Evolutionary conservation across 2,113 vertebrate genomes (phyloP).

Genomic region (Canis aureus): DNA sequence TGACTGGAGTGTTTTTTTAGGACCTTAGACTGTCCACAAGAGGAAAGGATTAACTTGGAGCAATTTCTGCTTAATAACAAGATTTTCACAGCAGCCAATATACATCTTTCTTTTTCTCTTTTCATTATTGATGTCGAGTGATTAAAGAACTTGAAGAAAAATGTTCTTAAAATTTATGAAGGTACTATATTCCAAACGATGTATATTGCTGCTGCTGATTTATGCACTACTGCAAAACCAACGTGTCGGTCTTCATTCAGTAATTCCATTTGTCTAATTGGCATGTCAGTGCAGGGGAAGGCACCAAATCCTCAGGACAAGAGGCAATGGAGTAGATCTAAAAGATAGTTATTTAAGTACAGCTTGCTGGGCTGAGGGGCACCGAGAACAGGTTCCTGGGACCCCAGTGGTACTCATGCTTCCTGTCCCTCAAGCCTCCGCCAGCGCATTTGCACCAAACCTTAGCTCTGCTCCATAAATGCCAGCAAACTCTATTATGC

Average conservation of each 20-base stretch:
- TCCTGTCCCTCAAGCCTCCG: not conserved
- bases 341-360: not conserved
- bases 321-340: fast-evolving
- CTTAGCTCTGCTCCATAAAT: not conserved
- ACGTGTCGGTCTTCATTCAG: no score
- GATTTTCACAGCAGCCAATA: not conserved
- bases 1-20: not conserved
- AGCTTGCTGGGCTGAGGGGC: not conserved
- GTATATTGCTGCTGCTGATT: not conserved
- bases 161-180: not conserved
- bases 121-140: not conserved
- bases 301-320: not conserved
- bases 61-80: not conserved
- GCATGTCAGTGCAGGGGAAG: not conserved
- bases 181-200: not conserved
- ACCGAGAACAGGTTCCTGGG: not conserved
- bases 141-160: not conserved
- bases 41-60: not conserved
- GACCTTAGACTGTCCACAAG: not conserved
- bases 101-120: not conserved
- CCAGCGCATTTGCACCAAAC: not conserved
- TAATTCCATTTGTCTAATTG: not conserved
- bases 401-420: not conserved
- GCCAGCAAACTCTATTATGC: not conserved
- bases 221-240: not conserved